Evolutionary conservation across 92 coral and sea anemone genomes (phyloP).

Genomic region (Parazoanthus atlanticus): DNA sequence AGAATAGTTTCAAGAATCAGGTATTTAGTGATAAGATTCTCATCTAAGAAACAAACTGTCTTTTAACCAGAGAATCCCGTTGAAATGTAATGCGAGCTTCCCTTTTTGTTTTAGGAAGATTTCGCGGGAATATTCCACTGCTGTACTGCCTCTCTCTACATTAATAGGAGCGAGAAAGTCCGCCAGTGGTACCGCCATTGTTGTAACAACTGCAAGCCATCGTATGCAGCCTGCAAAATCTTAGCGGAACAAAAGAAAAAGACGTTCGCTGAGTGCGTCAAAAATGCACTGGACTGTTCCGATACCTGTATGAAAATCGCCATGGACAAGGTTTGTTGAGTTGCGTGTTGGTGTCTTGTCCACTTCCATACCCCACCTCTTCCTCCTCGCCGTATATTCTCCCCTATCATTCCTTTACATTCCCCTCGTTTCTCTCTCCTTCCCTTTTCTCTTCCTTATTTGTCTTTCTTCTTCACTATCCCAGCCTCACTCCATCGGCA

Average conservation of each 20-base stretch:
- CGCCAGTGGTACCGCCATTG: constrained; percentile 26
- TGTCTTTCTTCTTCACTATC: background rate
- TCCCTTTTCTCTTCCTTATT: background rate
- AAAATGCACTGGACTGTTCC: constrained; percentile 7
- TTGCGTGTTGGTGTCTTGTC: background rate
- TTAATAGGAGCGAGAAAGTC: background rate
- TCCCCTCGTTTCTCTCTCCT: background rate
- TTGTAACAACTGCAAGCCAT: constrained; percentile 17
- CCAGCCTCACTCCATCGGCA: too few relatives aligned
- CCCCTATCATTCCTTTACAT: background rate
- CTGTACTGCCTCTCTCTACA: constrained; percentile 3
- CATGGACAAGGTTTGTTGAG: constrained; percentile 19
- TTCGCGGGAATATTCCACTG: constrained; percentile 18
- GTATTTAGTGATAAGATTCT: background rate
- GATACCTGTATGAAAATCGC: constrained; percentile 20
- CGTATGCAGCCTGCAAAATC: constrained; percentile 17
- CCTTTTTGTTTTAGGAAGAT: background rate
- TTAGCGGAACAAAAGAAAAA: constrained; percentile 12
- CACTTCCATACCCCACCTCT: background rate
- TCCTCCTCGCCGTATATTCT: background rate
- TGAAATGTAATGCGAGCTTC: background rate
- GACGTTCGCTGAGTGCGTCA: constrained; percentile 7
- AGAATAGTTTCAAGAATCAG: too few relatives aligned
- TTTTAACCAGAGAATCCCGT: background rate
- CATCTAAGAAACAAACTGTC: too few relatives aligned